Conservation (phyloP, 2,113 vertebrate species). For the Phalacrocorax carbo region DNA sequence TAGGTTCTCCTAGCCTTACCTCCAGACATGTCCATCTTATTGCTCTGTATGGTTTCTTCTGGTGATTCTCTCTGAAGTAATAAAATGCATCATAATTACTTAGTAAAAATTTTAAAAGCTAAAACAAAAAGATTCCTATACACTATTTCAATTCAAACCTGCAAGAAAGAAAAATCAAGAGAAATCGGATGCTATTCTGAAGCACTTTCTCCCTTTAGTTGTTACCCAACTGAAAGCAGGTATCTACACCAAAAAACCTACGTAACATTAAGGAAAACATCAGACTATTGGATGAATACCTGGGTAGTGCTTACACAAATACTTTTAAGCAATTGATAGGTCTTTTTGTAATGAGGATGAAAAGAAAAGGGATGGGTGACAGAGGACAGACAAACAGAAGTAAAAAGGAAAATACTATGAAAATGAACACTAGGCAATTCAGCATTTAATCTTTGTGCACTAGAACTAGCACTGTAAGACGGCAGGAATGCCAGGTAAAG, state of each 20-base stretch:
- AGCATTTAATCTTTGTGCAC: neutral
- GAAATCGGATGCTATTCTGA: neutral
- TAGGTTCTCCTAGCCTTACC: conserved; percentile 58
- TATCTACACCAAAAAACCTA: neutral
- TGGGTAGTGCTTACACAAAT: neutral
- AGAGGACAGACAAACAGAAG: neutral
- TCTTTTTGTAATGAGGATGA: neutral
- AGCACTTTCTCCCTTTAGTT: neutral
- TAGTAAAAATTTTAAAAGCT: neutral
- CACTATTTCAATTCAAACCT: neutral
- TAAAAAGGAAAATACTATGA: neutral
- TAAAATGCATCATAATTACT: conserved; percentile 6
- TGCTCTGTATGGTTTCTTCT: conserved; percentile 90
- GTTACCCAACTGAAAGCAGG: neutral
- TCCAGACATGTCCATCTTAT: conserved; percentile 88
- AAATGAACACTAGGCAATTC: neutral
- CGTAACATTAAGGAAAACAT: neutral
- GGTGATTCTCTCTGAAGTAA: conserved; percentile 88
- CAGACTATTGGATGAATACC: neutral
- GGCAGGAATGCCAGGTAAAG: neutral
- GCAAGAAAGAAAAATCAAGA: neutral
- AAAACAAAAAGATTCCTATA: neutral
- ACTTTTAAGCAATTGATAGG: neutral
- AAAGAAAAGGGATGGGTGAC: neutral
- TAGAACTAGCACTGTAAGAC: neutral